Evolutionary conservation across 2,113 vertebrate species (phyloP), one percentile per base, ranked within the genome.

Genomic region (Paraplagusia blochii): DNA sequence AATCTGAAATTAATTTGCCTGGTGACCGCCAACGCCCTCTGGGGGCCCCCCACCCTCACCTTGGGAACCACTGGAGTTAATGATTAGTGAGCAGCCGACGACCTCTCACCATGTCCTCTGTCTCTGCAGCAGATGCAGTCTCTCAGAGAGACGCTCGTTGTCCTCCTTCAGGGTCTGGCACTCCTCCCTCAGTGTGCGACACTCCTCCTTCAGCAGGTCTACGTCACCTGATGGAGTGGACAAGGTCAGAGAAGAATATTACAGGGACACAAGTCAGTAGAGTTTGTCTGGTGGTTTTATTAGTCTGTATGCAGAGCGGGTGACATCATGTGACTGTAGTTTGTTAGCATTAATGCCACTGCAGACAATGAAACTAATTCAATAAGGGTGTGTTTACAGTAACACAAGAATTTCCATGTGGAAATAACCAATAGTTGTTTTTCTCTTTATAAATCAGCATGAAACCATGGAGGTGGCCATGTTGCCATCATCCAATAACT

Each of bases 161-260:
- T 92, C 93, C 47, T 92, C 89, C 79, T 93, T 92, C 72, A 96
- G 81, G 59, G 79, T 79, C 74, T 66, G 87, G 80, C 91, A 94
- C 58, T 95, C 91, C 35, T 91, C 90, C 19, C 51, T 90, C 82
- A 95, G 89, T 14, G 80, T 79, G 18, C 70, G 79, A 71, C 90
- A 94, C 74, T 91, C 90, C 44, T 88, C 88, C 72, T 82, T 90
- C 65, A 94, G 72, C 17, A 87, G 83, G 54, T 83, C 85, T 52
- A 94, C 66, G 11, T 94, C 93, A 69, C 92, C 94, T 95, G 79
- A 59, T 40, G 10, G 62, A 60, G 51, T n/a, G 65, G 55, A 17
- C 50, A 56, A 35, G 51, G 48, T 57, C 58, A 44, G 46, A 38
- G n/a, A 57, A 15, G 42, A 49, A 44, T 51, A 34, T 9, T 6